phyloP scores from a whole-genome alignment of 2,797 vertebrate species.

The Amniataba percoides region DNA sequence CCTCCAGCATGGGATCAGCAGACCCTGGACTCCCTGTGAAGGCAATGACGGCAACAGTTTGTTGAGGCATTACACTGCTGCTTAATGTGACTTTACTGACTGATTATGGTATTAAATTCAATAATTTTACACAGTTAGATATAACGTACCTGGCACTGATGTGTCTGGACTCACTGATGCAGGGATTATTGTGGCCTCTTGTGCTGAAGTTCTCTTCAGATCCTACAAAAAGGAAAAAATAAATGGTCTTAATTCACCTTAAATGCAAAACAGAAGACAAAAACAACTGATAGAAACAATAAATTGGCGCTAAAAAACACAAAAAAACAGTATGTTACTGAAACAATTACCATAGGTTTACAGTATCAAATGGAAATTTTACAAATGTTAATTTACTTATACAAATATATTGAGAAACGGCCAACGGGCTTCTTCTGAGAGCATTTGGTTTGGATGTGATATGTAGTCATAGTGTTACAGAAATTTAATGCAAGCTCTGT shows the following conservation, averaged over 20 bases:
- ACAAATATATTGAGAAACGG: background rate
- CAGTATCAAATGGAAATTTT: no score
- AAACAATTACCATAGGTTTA: background rate
- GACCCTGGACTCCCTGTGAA: conserved; percentile 87
- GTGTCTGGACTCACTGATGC: conserved; percentile 84
- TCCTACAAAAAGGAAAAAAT: conserved; percentile 66
- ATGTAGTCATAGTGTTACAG: background rate
- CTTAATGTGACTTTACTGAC: background rate
- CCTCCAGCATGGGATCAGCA: conserved; percentile 90
- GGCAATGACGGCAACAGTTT: conserved; percentile 15
- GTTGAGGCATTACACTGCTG: background rate
- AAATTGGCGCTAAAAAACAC: background rate
- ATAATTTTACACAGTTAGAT: background rate
- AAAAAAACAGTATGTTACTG: background rate
- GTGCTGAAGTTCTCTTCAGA: conserved; percentile 83
- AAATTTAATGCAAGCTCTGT: conserved; percentile 17
- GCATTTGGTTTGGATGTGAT: background rate
- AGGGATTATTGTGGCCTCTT: conserved; percentile 84
- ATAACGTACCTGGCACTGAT: conserved; percentile 89
- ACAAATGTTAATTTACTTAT: background rate
- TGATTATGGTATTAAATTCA: background rate
- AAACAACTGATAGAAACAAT: background rate
- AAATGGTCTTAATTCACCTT: background rate
- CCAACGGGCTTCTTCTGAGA: background rate
- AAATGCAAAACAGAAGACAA: background rate